Evolutionary conservation across 2,797 vertebrate genomes (phyloP).

Genomic region (Notoglanidium macrostoma): DNA sequence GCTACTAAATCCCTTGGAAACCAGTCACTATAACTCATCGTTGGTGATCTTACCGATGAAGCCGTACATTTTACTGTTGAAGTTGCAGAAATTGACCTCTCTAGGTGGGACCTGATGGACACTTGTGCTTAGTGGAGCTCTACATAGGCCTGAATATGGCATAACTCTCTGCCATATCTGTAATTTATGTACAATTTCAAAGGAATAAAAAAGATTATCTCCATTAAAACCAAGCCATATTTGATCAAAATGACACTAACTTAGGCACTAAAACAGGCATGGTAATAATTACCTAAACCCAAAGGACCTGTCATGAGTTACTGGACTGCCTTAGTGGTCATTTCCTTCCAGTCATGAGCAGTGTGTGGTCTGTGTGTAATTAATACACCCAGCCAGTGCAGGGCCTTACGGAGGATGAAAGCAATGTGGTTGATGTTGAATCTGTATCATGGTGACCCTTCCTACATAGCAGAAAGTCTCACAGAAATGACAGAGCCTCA

Average conservation of each 20-base stretch:
- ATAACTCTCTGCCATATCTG: not conserved
- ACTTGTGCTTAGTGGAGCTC: not conserved
- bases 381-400: constrained; percentile 23
- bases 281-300: not conserved
- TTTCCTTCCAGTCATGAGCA: constrained; percentile 40
- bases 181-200: not conserved
- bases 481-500: constrained; percentile 22
- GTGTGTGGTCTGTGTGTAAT: constrained; percentile 32
- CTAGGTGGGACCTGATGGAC: not conserved
- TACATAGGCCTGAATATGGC: not conserved
- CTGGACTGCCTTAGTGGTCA: constrained; percentile 25
- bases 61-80: not conserved
- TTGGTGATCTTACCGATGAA: too few relatives aligned
- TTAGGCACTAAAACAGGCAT: too few relatives aligned
- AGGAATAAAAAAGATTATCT: not conserved
- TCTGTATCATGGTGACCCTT: constrained; percentile 21
- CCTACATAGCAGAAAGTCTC: constrained; percentile 14
- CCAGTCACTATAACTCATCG: not conserved
- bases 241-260: not conserved
- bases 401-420: constrained; percentile 21
- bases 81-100: not conserved
- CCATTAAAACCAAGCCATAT: not conserved
- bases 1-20: not conserved
- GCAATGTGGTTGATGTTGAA: not conserved
- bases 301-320: constrained; percentile 3